These are phyloP conservation scores for Charaxes varanes DNA, from an alignment of 1,140 invertebrate species.

Conservation along the genomic window DNA sequence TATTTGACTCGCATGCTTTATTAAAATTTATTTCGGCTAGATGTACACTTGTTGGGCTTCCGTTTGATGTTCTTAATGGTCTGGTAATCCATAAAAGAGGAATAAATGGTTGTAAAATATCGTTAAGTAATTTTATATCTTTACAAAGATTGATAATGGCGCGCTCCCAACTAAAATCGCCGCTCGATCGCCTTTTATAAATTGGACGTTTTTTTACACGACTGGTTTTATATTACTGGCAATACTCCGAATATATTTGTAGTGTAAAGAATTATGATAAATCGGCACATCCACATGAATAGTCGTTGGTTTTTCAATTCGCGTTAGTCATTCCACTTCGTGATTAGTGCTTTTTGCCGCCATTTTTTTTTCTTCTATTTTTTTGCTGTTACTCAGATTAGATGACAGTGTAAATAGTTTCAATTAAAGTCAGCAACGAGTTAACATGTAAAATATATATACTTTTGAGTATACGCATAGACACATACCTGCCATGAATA, in stretches of 20 bases:
- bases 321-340: slow-evolving; percentile 13
- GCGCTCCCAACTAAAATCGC: slow-evolving; percentile 34
- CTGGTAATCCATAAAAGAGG: slow-evolving; percentile 41
- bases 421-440: slow-evolving; percentile 4
- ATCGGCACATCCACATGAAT: slow-evolving; percentile 23
- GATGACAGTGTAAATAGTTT: slow-evolving; percentile 11
- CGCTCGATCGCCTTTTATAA: slow-evolving; percentile 31
- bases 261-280: slow-evolving; percentile 28
- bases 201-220: slow-evolving; percentile 24
- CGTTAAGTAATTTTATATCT: slow-evolving; percentile 50
- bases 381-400: slow-evolving; percentile 14
- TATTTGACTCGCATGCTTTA: slow-evolving; percentile 40
- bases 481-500: too few species aligned
- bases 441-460: slow-evolving; percentile 6
- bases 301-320: slow-evolving; percentile 23
- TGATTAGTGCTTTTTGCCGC: slow-evolving; percentile 16
- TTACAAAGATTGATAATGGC: slow-evolving; percentile 51
- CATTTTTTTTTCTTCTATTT: background rate
- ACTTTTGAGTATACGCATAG: too few species aligned
- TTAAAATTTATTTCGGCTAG: slow-evolving; percentile 52
- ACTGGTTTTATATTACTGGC: slow-evolving; percentile 30
- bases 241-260: slow-evolving; percentile 27
- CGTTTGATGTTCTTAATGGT: slow-evolving; percentile 55
- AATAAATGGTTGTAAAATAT: slow-evolving; percentile 43
- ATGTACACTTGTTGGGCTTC: slow-evolving; percentile 43